These are phyloP conservation scores for Mesorhabditis belari DNA, from an alignment of 2,888 invertebrate species.

Conservation along the genomic window DNA sequence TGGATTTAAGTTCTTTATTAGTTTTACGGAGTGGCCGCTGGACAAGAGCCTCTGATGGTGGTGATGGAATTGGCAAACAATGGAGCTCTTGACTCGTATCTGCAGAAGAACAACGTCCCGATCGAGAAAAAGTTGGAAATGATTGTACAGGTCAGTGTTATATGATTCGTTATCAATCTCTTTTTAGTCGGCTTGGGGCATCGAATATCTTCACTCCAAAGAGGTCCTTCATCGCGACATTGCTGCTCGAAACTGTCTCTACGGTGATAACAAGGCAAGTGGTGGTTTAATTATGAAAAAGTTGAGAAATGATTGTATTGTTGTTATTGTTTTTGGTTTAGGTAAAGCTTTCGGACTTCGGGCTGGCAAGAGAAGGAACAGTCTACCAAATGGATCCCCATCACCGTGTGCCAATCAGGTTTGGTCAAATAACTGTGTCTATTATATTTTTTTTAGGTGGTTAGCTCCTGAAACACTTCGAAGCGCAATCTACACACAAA, in stretches of 20 bases:
- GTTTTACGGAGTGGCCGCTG: too few relatives aligned
- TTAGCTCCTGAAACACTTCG: conserved; percentile 28
- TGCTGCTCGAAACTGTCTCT: conserved; percentile 28
- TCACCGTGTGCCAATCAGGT: conserved; percentile 27
- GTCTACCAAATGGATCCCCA: conserved; percentile 24
- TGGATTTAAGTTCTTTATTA: too few relatives aligned
- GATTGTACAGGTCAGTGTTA: not conserved
- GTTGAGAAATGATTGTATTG: too few relatives aligned
- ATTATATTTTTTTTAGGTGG: conserved; percentile 17
- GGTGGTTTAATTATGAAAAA: too few relatives aligned
- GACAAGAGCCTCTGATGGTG: conserved; percentile 26
- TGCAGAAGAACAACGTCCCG: conserved; percentile 25
- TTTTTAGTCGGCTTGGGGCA: conserved; percentile 20
- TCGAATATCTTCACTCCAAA: conserved; percentile 25
- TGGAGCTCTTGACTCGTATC: conserved; percentile 28
- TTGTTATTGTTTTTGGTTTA: too few relatives aligned
- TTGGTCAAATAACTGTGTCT: not conserved
- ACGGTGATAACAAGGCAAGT: conserved; percentile 18
- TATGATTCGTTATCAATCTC: not conserved
- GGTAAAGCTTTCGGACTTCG: conserved; percentile 25
- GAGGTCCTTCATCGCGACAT: conserved; percentile 30
- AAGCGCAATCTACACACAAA: conserved; percentile 15
- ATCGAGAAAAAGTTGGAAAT: conserved; percentile 16
- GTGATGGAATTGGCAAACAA: conserved; percentile 31
- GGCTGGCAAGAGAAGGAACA: conserved; percentile 17